Base-by-base conservation (phyloP, 2,797 vertebrate genomes). In the Balearica regulorum region DNA sequence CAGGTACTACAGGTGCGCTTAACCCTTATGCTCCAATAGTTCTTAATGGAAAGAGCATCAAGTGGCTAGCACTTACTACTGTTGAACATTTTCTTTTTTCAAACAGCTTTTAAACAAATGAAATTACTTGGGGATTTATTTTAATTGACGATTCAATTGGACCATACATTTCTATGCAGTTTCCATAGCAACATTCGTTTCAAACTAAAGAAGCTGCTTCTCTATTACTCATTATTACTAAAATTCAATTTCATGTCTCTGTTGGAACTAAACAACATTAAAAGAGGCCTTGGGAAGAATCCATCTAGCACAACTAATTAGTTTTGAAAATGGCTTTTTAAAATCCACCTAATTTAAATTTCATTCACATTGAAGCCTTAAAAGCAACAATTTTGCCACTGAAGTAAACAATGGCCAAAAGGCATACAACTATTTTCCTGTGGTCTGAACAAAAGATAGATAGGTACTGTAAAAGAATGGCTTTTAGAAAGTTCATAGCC, bases 141-240 rank as follows among this genome's bases (percentile, higher is more conserved):
- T 98, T 98, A 98, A 97, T 89, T 97, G 97, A 96, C 97, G 76
- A 97, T 94, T 98, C 95, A 97, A 97, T 97, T 97, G 90, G 90
- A 90, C 90, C 95, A 97, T 93, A 96, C 69, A 96, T 97, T 97
- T 96, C 94, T 92, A 97, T 96, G 94, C 54, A 54, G 98, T 98
- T 98, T 90, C 98, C 96, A 98, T 97, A 96, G 98, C 92, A 98
- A 98, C 98, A 90, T 71, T 72, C 26, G 85, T 87, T 97, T 97
- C 93, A 97, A 97, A 97, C 94, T 94, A 98, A 95, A 97, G 90
- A 94, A 96, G 90, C 86, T 94, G 87, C 73, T 96, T 97, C 96
- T 96, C 95, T 97, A 98, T 98, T 98, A 98, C 96, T 97, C 97
- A 97, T 97, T 98, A 97, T 98, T 98, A 98, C 96, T 96, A 98